Percentiles rank a stretch among this genome's conserved stretches.
phyloP scores from a whole-genome alignment of 2,113 vertebrate species.

The Passer montanus region DNA sequence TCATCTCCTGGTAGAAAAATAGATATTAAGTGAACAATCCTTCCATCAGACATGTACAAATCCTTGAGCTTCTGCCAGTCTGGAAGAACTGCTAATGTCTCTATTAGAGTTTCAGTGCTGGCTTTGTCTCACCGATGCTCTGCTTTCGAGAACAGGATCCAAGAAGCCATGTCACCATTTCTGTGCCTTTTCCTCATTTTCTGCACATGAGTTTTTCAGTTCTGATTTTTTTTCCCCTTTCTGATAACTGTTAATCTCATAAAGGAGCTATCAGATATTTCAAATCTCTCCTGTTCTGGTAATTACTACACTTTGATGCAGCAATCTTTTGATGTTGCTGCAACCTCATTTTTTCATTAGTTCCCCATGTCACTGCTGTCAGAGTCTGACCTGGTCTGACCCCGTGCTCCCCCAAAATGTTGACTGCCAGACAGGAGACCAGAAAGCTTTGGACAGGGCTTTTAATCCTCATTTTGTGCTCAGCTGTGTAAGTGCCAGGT shows the following conservation, averaged over 20 bases:
- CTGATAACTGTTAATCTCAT: slow-evolving; percentile 49
- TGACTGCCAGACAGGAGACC: background rate
- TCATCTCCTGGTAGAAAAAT: background rate
- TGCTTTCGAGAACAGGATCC: background rate
- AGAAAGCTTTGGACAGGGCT: background rate
- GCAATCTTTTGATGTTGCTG: slow-evolving; percentile 57
- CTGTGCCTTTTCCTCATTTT: background rate
- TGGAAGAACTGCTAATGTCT: background rate
- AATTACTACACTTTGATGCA: slow-evolving; percentile 49
- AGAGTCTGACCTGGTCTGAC: slow-evolving; percentile 4
- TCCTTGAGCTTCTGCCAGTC: background rate
- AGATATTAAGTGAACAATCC: slow-evolving; percentile 18
- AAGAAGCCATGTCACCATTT: background rate
- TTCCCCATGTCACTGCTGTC: background rate
- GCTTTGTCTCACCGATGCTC: background rate
- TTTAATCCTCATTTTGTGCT: background rate
- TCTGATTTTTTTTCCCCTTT: background rate
- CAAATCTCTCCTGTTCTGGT: slow-evolving; percentile 47
- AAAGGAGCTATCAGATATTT: slow-evolving; percentile 34
- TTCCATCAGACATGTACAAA: background rate
- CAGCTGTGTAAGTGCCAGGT: background rate
- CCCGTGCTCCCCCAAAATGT: background rate
- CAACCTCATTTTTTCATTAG: slow-evolving; percentile 27
- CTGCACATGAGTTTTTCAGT: background rate
- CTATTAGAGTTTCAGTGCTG: background rate